phyloP scores from a whole-genome alignment of 2,888 invertebrate species.

The Eupithecia centaureata region DNA sequence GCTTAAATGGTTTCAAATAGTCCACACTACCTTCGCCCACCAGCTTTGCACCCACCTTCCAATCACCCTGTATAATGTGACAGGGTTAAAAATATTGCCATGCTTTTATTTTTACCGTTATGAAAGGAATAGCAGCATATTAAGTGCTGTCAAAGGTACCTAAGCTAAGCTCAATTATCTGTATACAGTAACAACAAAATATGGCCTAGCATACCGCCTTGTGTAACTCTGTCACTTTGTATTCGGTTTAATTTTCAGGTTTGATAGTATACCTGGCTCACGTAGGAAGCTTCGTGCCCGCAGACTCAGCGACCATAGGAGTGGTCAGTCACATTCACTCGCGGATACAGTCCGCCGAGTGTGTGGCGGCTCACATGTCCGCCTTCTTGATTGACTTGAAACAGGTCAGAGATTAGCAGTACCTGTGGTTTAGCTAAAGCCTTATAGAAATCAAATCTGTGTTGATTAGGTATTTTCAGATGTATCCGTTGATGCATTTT shows the following conservation, averaged over 20 bases:
- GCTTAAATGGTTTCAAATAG: too few species aligned
- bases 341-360: slow-evolving; percentile 90
- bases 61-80: too few species aligned
- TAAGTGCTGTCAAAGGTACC: too few species aligned
- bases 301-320: slow-evolving; percentile 88
- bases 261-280: slow-evolving; percentile 93
- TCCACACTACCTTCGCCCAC: too few species aligned
- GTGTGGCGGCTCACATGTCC: slow-evolving; percentile 90
- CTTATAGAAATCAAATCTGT: not conserved
- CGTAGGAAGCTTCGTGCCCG: slow-evolving; percentile 95
- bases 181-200: slow-evolving; percentile 12
- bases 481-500: not conserved
- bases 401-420: slow-evolving; percentile 84
- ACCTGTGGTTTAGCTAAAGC: not conserved
- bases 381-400: slow-evolving; percentile 93
- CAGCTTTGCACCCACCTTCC: too few species aligned
- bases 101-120: too few species aligned
- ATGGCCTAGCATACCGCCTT: slow-evolving; percentile 7
- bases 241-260: slow-evolving; percentile 58
- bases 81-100: too few species aligned
- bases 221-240: not conserved
- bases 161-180: not conserved
- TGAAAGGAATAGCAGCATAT: too few species aligned
- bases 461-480: not conserved
- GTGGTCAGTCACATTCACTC: slow-evolving; percentile 89